These are phyloP conservation scores for Astyanax mexicanus DNA, from an alignment of 2,797 vertebrate genomes.

Conservation along the genomic window DNA sequence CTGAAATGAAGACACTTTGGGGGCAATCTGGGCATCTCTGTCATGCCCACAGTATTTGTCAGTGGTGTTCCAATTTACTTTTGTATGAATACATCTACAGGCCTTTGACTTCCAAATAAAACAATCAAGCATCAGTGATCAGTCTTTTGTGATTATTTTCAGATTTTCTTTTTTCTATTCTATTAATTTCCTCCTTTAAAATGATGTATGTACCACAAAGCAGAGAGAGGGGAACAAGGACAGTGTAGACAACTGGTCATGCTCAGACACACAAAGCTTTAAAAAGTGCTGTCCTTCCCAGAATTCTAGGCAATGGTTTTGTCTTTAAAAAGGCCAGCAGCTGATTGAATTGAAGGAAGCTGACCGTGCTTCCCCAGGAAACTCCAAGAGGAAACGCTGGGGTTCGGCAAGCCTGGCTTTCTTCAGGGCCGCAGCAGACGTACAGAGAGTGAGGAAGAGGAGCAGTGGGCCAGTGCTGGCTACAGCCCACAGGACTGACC, in stretches of 20 bases:
- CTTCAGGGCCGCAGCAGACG: constrained; percentile 54
- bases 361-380: constrained; percentile 93
- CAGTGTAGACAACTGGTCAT: neutral
- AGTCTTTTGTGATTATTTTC: too few species aligned
- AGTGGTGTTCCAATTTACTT: constrained; percentile 12
- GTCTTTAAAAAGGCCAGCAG: constrained; percentile 76
- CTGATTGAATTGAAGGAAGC: constrained; percentile 78
- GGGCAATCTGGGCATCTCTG: constrained; percentile 5
- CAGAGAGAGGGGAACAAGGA: neutral
- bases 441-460: constrained; percentile 14
- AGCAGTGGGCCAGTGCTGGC: constrained; percentile 15
- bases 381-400: constrained; percentile 72
- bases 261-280: constrained; percentile 10
- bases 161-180: neutral
- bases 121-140: neutral
- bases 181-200: neutral
- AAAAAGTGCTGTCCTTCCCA: constrained; percentile 54
- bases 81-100: constrained; percentile 18
- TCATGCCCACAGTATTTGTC: neutral
- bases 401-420: constrained; percentile 65
- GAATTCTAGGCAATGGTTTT: constrained; percentile 55
- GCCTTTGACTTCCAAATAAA: constrained; percentile 46
- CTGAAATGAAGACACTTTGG: constrained; percentile 20
- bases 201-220: neutral
- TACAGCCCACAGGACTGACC: constrained; percentile 10